Percentiles rank a stretch among this genome's conserved stretches.
These are phyloP conservation scores for Nasalis larvatus DNA, from an alignment of 2,113 vertebrate species.

Conservation along the genomic window DNA sequence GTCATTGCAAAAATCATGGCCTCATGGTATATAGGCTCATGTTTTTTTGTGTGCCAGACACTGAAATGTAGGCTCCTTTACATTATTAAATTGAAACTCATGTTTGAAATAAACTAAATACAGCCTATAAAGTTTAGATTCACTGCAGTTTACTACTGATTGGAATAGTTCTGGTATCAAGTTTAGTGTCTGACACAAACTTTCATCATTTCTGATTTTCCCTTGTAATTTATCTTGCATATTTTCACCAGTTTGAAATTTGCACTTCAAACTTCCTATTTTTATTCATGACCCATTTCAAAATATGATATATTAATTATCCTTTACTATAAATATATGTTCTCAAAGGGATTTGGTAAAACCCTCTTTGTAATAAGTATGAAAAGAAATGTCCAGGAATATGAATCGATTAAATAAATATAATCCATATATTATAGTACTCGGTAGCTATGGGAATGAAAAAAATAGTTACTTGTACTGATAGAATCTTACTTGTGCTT, in stretches of 20 bases:
- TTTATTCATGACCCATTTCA: conserved; percentile 47
- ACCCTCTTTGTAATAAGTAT: not conserved
- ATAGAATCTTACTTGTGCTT: not conserved
- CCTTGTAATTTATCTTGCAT: not conserved
- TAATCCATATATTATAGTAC: not conserved
- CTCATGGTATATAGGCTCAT: not conserved
- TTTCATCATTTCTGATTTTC: conserved; percentile 24
- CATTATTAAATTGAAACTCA: conserved; percentile 28
- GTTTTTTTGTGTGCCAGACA: not conserved
- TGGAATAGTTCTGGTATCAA: not conserved
- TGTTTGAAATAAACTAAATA: conserved; percentile 26
- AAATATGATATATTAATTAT: not conserved
- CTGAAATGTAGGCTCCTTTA: conserved; percentile 37
- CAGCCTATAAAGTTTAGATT: not conserved
- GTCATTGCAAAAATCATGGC: not conserved
- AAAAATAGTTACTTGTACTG: not conserved
- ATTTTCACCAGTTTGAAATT: conserved; percentile 22
- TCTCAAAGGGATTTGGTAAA: not conserved
- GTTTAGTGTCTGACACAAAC: not conserved
- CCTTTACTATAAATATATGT: conserved; percentile 19
- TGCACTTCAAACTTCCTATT: not conserved
- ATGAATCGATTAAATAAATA: conserved; percentile 23
- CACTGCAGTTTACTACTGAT: not conserved
- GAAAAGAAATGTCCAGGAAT: not conserved
- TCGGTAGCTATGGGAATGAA: not conserved